Evolutionary conservation across 2,797 vertebrate genomes (phyloP), one percentile per base, ranked within the genome.

Genomic region (Anniella stebbinsi): DNA sequence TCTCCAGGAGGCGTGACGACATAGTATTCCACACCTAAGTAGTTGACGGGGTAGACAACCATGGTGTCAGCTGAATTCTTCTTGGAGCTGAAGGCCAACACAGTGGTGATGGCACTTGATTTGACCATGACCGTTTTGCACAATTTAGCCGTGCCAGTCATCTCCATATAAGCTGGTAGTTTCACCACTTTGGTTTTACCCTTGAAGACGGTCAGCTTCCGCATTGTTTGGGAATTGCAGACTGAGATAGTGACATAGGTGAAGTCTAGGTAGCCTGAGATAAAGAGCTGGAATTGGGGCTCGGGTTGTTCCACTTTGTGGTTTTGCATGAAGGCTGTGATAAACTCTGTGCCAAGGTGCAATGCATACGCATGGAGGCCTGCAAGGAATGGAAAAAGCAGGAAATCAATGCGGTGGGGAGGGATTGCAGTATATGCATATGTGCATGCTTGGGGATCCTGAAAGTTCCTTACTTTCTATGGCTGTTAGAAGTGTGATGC

Each of bases 271-370:
- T 97, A 86, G 38, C 97, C 95, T 3, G 95, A 95, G 90, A 98
- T 95, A 25, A 96, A 91, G 30, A 98, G 91, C 57, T 94, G 87
- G 88, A 96, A 95, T 1, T 54, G 45, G 75, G 95, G 89, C 0
- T 0, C 25, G 10, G 41, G 60, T 2, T 95, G 94, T 41, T 60
- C 0, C 0, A 72, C 0, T 6, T 8, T 4, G 78, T 96, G 96
- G 91, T 98, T 98, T 94, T 98, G 94, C 96, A 98, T 94, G 91
- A 98, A 98, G 12, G 95, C 94, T 0, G 96, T 95, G 80, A 97
- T 97, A 96, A 98, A 98, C 78, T 98, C 96, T 57, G 45, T 94
- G 70, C 97, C 97, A 25, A 92, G 75, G 15, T 90, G 90, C 57
- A 83, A 87, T 78, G 93, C 84, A 0, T 45, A 45, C 3, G 63